Base-by-base conservation (phyloP, 2,888 invertebrate species). In the Agonopterix arenella region DNA sequence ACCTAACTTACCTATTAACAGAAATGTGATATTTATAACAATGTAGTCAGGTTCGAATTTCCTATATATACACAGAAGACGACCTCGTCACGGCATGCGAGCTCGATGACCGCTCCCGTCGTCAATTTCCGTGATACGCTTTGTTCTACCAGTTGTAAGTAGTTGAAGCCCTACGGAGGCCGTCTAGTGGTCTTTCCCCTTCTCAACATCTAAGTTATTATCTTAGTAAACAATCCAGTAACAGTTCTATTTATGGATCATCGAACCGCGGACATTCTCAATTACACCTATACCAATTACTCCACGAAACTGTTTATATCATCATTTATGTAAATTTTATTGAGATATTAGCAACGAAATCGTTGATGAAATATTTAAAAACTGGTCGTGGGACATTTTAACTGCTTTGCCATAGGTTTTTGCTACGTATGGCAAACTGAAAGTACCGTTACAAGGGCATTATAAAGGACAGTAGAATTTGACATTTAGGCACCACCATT, bases 121-220 rank as follows among this genome's bases (percentile, higher is more conserved):
- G 48, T 2, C 36, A 46, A 57, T 73, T 81, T 82, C 80, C 82
- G 76, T 57, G 58, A 69, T 61, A 66, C 64, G 68, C 68, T 49
- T 74, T 75, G 70, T 73, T 68, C 57, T 55, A 59, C 57, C 64
- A 67, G 63, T 62, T 66, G 60, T 67, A 13, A 2, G 13, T 13
- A 13, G 60, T 61, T 61, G 56, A 52, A 51, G 52, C 58, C 53
- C 60, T 68, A 53, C 60, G 69, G 74, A 86, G 85, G 86, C 62
- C 84, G 64, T 50, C 84, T 56, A 80, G 84, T 85, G 84, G 64
- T 81, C 72, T 86, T 85, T 84, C 48, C 49, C 18, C 28, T 28
- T 28, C 28, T 45, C 45, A 51, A 52, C 52, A 54, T 64, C 58
- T 62, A 58, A 64, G 59, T 65, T 52, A 54, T 56, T 60, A 59